These are phyloP conservation scores for Temnopleurus reevesii DNA, from an alignment of 53 echinoderm and acorn worm genomes.

Conservation along the genomic window DNA sequence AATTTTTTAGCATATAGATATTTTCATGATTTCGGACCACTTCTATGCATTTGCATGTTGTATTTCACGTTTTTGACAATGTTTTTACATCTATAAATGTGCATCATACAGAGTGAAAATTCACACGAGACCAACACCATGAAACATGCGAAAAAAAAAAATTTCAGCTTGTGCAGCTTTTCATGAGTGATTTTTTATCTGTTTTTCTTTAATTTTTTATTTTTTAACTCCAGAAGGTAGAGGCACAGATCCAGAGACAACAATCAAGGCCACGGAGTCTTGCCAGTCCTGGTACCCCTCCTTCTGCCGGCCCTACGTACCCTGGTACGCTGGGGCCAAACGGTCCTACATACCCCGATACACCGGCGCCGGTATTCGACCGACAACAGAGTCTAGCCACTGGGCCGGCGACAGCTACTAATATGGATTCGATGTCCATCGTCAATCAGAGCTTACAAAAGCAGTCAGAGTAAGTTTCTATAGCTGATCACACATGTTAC, in stretches of 20 bases:
- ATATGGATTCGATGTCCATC: not conserved
- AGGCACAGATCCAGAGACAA: not conserved
- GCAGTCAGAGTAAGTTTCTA: not conserved
- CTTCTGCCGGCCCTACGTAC: not conserved
- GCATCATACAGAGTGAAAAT: no score
- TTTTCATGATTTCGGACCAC: no score
- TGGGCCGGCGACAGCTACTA: not conserved
- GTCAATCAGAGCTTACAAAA: slow-evolving; percentile 1
- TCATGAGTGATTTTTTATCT: no score
- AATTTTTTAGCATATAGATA: no score
- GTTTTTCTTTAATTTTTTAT: not conserved
- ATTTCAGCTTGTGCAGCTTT: no score
- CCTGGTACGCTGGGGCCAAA: no score
- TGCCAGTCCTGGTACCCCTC: not conserved
- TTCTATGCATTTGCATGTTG: no score
- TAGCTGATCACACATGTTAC: not conserved
- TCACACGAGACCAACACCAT: no score
- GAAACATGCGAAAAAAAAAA: no score
- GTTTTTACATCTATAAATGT: no score
- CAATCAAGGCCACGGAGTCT: slow-evolving; percentile 2
- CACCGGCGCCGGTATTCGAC: not conserved
- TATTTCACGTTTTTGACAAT: no score
- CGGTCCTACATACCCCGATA: not conserved
- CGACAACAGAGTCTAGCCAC: not conserved
- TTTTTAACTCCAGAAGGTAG: not conserved